phyloP scores from a whole-genome alignment of 2,797 vertebrate species.

The Nasua narica region DNA sequence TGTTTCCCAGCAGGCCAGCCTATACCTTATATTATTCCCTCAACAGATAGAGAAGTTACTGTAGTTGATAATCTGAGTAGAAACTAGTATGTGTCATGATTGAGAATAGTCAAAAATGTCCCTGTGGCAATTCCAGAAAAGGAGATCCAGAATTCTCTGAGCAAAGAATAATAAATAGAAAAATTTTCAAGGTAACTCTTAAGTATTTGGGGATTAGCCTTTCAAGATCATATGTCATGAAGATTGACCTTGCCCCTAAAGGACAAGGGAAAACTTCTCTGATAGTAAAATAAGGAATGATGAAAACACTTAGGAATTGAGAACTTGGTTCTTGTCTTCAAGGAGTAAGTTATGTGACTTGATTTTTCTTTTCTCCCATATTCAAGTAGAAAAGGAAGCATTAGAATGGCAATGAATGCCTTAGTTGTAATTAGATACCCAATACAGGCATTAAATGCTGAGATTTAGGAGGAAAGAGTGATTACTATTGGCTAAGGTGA shows the following conservation, averaged over 20 bases:
- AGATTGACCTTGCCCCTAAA: neutral
- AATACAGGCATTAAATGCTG: neutral
- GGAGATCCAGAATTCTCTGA: slow-evolving; percentile 37
- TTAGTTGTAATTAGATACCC: neutral
- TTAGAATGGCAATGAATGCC: neutral
- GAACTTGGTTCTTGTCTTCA: slow-evolving; percentile 10
- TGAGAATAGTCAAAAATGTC: neutral
- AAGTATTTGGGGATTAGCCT: slow-evolving; percentile 19
- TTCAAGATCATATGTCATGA: neutral
- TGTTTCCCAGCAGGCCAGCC: neutral
- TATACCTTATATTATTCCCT: neutral
- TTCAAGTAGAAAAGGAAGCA: neutral
- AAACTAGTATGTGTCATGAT: neutral
- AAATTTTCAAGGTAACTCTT: neutral
- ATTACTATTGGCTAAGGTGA: neutral
- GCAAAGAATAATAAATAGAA: slow-evolving; percentile 18
- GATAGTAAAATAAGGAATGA: slow-evolving; percentile 26
- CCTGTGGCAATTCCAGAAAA: neutral
- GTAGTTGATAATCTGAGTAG: slow-evolving; percentile 14
- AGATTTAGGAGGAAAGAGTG: neutral
- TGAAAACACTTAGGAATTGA: neutral
- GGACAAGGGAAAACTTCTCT: neutral
- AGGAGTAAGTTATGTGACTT: neutral
- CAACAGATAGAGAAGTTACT: neutral
- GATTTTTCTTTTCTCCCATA: neutral